Percentiles rank a stretch among this genome's conserved stretches.
Conservation (phyloP, 2,888 invertebrate genomes). For the Liodrosophila aerea region DNA sequence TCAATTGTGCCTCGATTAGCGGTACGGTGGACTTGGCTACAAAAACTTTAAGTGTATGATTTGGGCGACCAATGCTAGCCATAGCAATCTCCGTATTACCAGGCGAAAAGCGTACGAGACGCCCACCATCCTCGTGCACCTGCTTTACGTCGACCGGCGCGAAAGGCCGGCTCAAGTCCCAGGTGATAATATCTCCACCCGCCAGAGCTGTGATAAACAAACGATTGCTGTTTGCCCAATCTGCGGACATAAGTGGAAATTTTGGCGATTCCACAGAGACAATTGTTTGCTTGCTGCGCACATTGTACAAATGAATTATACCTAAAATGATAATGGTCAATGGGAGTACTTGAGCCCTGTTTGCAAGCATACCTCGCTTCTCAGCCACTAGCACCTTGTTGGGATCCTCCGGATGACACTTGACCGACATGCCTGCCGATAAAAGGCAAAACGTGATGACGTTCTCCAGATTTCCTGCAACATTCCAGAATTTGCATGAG, state of each 20-base stretch:
- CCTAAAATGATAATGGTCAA: slow-evolving; percentile 69
- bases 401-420: slow-evolving; percentile 88
- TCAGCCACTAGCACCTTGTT: slow-evolving; percentile 89
- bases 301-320: slow-evolving; percentile 88
- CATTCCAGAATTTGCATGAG: slow-evolving; percentile 87
- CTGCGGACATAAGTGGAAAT: slow-evolving; percentile 86
- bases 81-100: slow-evolving; percentile 85
- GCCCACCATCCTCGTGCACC: slow-evolving; percentile 86
- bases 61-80: slow-evolving; percentile 87
- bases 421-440: slow-evolving; percentile 87
- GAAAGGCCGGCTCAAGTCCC: slow-evolving; percentile 87
- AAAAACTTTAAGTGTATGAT: slow-evolving; percentile 86
- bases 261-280: slow-evolving; percentile 86
- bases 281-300: slow-evolving; percentile 86
- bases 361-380: slow-evolving; percentile 85
- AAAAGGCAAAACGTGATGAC: slow-evolving; percentile 85
- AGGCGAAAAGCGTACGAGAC: slow-evolving; percentile 85
- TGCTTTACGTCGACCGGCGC: slow-evolving; percentile 85
- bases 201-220: slow-evolving; percentile 85
- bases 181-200: slow-evolving; percentile 86
- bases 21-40: slow-evolving; percentile 84
- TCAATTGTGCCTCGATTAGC: slow-evolving; percentile 84
- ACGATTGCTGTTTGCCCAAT: slow-evolving; percentile 87
- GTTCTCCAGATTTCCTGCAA: slow-evolving; percentile 83
- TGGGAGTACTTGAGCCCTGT: background rate